Conservation (phyloP, 2,113 vertebrate genomes). For the Platichthys stellatus region DNA sequence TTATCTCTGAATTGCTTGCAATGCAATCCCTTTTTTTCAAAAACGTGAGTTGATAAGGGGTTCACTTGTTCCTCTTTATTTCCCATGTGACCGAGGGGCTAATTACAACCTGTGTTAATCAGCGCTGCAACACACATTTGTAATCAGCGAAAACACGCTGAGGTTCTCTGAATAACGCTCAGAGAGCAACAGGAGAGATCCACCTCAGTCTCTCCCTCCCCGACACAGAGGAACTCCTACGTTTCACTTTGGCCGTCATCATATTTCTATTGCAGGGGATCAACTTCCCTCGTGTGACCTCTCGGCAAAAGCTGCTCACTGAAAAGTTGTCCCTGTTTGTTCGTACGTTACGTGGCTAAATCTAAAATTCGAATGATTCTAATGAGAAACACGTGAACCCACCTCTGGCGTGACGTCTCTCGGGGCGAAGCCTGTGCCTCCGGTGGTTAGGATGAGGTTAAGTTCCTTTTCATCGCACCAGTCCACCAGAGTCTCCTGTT, state of each 20-base stretch:
- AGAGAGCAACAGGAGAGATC: constrained; percentile 17
- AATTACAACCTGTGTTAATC: constrained; percentile 70
- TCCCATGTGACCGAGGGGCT: constrained; percentile 63
- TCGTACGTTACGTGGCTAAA: constrained; percentile 2
- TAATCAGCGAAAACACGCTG: constrained; percentile 58
- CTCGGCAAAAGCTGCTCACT: neutral
- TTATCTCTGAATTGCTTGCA: neutral
- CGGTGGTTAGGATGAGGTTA: constrained; percentile 98
- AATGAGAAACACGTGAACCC: constrained; percentile 44
- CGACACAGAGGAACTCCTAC: neutral
- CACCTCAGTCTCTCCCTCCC: neutral
- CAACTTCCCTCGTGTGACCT: constrained; percentile 14
- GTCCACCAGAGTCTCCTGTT: constrained; percentile 95
- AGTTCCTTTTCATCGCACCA: constrained; percentile 99
- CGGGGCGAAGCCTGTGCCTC: constrained; percentile 97
- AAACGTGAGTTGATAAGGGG: constrained; percentile 56
- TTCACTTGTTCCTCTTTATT: constrained; percentile 67
- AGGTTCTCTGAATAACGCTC: constrained; percentile 26
- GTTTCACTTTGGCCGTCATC: neutral
- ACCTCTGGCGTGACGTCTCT: constrained; percentile 99
- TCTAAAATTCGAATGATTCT: neutral
- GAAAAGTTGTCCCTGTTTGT: neutral
- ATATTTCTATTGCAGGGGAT: neutral
- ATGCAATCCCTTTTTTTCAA: neutral
- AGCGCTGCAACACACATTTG: constrained; percentile 33